Percentiles rank a stretch among this genome's conserved stretches.
These are phyloP conservation scores for Cryptops parisi DNA, from an alignment of 2,888 invertebrate genomes.

Conservation along the genomic window DNA sequence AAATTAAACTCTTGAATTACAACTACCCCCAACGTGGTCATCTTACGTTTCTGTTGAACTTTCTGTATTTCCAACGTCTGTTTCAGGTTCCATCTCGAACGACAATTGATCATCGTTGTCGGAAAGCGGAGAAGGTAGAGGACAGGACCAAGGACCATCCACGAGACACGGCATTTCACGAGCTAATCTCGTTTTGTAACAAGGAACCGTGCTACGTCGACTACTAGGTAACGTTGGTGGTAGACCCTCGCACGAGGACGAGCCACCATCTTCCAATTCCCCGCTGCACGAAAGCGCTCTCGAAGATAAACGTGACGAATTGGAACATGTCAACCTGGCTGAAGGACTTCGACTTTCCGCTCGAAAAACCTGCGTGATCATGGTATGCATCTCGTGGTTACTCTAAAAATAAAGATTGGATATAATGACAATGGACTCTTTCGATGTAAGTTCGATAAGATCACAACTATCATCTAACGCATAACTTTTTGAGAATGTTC, in stretches of 20 bases:
- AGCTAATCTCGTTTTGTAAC: no score
- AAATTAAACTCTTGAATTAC: no score
- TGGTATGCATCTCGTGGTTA: constrained; percentile 16
- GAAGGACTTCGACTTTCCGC: constrained; percentile 9
- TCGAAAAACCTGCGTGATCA: constrained; percentile 14
- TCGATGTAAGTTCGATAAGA: no score
- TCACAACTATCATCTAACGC: no score
- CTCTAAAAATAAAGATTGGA: constrained; percentile 12
- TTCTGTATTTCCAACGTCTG: no score
- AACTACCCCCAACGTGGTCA: no score
- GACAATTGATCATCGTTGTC: neutral
- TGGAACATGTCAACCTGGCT: neutral
- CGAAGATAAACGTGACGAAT: neutral
- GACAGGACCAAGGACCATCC: neutral
- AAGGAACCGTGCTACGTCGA: neutral
- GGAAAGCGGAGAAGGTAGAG: neutral
- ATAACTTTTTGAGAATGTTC: no score
- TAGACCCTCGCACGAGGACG: neutral
- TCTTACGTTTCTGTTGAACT: no score
- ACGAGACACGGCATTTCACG: no score
- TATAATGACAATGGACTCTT: no score
- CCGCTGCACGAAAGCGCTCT: constrained; percentile 6
- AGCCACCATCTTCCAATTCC: constrained; percentile 26
- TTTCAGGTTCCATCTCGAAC: neutral
- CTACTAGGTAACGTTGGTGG: neutral